Evolutionary conservation across 2,113 vertebrate genomes (phyloP).

Genomic region (Epinephelus cyanopodus): DNA sequence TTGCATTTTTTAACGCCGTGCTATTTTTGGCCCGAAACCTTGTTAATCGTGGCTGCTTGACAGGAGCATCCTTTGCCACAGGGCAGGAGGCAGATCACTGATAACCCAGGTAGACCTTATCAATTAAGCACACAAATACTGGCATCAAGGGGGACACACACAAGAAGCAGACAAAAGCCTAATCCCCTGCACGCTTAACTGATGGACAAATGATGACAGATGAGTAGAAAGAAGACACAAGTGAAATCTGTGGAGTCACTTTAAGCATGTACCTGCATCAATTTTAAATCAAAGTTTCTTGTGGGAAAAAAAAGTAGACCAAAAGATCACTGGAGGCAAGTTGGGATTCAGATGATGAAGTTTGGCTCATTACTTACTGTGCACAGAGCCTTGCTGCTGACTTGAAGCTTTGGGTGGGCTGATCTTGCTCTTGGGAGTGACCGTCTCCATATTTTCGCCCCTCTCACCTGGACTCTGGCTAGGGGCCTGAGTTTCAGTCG

Average conservation of each 20-base stretch:
- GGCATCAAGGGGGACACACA: background rate
- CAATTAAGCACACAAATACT: slow-evolving; percentile 4
- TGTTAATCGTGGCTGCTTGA: slow-evolving; percentile 8
- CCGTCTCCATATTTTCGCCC: slow-evolving; percentile 52
- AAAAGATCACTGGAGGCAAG: background rate
- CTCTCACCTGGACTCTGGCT: slow-evolving; percentile 57
- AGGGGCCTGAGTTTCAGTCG: slow-evolving; percentile 37
- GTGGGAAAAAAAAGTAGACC: background rate
- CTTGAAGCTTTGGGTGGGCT: slow-evolving; percentile 72
- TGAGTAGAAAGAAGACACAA: background rate
- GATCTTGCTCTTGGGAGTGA: slow-evolving; percentile 70
- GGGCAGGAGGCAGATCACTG: slow-evolving; percentile 23
- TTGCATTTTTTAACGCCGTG: background rate
- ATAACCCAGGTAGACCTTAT: slow-evolving; percentile 21
- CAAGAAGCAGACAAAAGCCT: background rate
- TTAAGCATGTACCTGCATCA: background rate
- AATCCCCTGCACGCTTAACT: background rate
- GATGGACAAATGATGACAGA: background rate
- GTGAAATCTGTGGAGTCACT: background rate
- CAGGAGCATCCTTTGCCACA: slow-evolving; percentile 8
- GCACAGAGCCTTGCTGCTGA: slow-evolving; percentile 57
- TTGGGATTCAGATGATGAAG: background rate
- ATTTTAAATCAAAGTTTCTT: background rate
- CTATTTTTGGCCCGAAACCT: slow-evolving; percentile 10
- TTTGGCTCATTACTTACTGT: slow-evolving; percentile 76